Evolutionary conservation across 2,797 vertebrate genomes (phyloP).

Genomic region (Holocentrus rufus): DNA sequence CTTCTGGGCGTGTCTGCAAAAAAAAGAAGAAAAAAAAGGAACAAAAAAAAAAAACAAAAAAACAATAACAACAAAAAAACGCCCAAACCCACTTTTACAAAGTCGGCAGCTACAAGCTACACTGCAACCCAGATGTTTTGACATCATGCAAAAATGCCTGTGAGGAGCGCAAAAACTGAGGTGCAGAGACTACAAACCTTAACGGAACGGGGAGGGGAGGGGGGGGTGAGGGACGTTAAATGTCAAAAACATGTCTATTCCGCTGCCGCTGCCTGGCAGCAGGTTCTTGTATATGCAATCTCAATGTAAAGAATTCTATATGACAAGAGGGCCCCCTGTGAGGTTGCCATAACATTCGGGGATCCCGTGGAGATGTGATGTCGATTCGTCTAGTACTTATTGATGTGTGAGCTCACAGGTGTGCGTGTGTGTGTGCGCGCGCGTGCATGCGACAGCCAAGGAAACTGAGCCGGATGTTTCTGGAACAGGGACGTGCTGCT

Average conservation of each 20-base stretch:
- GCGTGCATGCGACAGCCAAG: conserved; percentile 40
- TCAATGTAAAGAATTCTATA: conserved; percentile 72
- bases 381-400: conserved; percentile 70
- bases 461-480: conserved; percentile 45
- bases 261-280: conserved; percentile 61
- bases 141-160: conserved; percentile 74
- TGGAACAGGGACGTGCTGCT: conserved; percentile 34
- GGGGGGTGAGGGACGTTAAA: conserved; percentile 40
- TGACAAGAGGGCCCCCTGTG: conserved; percentile 62
- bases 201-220: not conserved
- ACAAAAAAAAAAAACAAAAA: too few relatives aligned
- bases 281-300: conserved; percentile 82
- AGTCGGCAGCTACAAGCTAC: conserved; percentile 80
- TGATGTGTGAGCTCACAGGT: conserved; percentile 79
- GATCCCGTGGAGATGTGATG: conserved; percentile 66
- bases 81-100: conserved; percentile 63
- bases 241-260: conserved; percentile 54
- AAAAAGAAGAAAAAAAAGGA: not conserved
- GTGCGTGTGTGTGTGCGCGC: conserved; percentile 55
- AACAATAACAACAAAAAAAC: conserved; percentile 11
- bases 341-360: conserved; percentile 71
- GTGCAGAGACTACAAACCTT: conserved; percentile 55
- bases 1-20: conserved; percentile 52
- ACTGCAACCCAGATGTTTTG: conserved; percentile 70
- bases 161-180: conserved; percentile 50